Base-by-base conservation (phyloP, 2,113 vertebrate genomes). In the Sisor rabdophorus region DNA sequence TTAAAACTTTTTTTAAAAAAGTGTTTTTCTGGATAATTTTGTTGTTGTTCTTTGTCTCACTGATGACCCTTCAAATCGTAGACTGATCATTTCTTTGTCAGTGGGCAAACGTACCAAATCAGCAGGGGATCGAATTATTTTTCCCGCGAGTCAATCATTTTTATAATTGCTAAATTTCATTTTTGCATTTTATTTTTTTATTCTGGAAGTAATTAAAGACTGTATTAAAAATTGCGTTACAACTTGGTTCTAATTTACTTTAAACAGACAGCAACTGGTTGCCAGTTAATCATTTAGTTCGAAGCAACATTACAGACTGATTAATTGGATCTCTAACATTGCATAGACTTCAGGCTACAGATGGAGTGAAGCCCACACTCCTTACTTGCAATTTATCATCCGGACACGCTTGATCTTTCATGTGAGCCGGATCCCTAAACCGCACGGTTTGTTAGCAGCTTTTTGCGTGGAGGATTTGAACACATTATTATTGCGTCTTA, bases 361-460 rank as follows among this genome's bases (percentile, higher is more conserved):
- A 81, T 78, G 65, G 72, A 71, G 52, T 53, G 28, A 30, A 17
- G 24, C 64, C 76, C 69, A 69, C 65, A 50, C 48, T 59, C 61
- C 28, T 40, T 72, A 32, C 71, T 60, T 20, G 53, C 73, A 78
- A 82, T 82, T 67, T 76, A 61, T 71, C 72, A 52, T 79, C 58
- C 32, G 48, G 67, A 82, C 67, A 60, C 73, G 59, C 72, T 78
- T 67, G 65, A 60, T 56, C 71, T 64, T 53, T 40, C 30, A 71
- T 20, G 52, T 19, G 53, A 78, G 65, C 73, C 48, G 59, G 64
- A 70, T 80, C 75, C 71, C 58, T 64, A 50, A 78, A 71, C 44
- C 22, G 32, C 71, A 75, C 56, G 26, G 50, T 76, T 64, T 60
- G 69, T 81, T 79, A 84, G 48, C 73, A 61, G 63, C 76, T 77